Conservation (phyloP, 2,888 invertebrate genomes). For the Ophion ellenae region DNA sequence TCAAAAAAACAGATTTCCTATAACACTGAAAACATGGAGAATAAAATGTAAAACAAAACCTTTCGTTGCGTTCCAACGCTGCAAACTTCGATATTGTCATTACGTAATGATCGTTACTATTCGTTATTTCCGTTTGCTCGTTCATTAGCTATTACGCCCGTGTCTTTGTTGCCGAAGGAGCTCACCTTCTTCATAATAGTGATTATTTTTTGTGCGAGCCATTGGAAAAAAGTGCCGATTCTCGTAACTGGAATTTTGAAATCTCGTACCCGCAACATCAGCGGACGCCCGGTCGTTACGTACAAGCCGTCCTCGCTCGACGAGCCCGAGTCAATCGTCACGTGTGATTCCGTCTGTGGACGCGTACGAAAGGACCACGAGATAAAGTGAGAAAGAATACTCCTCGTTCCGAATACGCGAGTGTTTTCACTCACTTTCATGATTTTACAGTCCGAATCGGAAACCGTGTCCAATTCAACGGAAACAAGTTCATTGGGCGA, state of each 20-base stretch:
- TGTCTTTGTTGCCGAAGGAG: background rate
- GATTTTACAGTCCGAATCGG: constrained; percentile 66
- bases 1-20: too few species aligned
- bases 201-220: constrained; percentile 72
- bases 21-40: too few species aligned
- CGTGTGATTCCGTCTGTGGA: constrained; percentile 59
- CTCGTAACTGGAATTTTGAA: constrained; percentile 27
- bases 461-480: constrained; percentile 66
- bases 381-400: background rate
- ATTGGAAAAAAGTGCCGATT: constrained; percentile 69
- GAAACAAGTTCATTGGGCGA: constrained; percentile 61
- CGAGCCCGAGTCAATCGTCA: constrained; percentile 34
- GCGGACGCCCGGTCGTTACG: constrained; percentile 13
- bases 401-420: background rate
- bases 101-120: background rate
- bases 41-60: too few species aligned
- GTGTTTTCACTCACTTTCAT: constrained; percentile 61
- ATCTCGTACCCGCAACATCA: constrained; percentile 36
- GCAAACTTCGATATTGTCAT: too few species aligned
- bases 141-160: background rate
- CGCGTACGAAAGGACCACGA: constrained; percentile 1
- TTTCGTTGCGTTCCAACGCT: too few species aligned
- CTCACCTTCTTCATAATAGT: constrained; percentile 70
- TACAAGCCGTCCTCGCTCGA: constrained; percentile 4
- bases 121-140: background rate